Conservation (phyloP, 1,140 invertebrate species). For the Magallana gigas region DNA sequence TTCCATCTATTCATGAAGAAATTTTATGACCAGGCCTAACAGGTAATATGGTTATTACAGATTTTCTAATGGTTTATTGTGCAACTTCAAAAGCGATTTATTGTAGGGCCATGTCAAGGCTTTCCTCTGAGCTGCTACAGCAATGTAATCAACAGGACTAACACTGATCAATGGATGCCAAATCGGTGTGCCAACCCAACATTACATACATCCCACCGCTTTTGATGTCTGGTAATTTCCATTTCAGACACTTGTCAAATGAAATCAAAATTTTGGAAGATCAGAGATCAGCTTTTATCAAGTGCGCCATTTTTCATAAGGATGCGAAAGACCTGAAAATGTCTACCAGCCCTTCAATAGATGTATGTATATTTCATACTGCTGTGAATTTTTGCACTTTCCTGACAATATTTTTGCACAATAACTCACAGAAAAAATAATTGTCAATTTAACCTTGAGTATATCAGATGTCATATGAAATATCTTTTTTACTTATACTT, state of each 20-base stretch:
- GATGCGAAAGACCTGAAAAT: conserved; percentile 21
- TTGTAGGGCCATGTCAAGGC: conserved; percentile 29
- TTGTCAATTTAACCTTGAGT: background rate
- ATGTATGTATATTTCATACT: background rate
- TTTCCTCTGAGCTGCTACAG: conserved; percentile 25
- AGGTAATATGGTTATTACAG: conserved; percentile 38
- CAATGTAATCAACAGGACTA: conserved; percentile 19
- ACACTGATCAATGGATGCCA: background rate
- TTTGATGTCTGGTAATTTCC: conserved; percentile 7
- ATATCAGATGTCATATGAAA: background rate
- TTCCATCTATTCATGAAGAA: conserved; percentile 34
- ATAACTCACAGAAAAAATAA: background rate
- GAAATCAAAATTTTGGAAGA: conserved; percentile 32
- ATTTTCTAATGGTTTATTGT: conserved; percentile 38
- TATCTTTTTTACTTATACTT: background rate
- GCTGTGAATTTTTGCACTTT: background rate
- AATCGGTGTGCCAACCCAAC: conserved; percentile 16
- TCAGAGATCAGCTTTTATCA: conserved; percentile 8
- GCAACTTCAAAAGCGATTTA: conserved; percentile 36
- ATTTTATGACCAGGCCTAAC: conserved; percentile 11
- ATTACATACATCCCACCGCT: conserved; percentile 10
- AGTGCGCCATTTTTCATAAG: conserved; percentile 28
- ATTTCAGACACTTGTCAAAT: conserved; percentile 34
- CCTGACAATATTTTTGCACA: background rate
- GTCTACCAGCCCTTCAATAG: background rate